Percentiles rank a stretch among this genome's conserved stretches.
Conservation (phyloP, 2,888 invertebrate species). For the Harmothoe impar region DNA sequence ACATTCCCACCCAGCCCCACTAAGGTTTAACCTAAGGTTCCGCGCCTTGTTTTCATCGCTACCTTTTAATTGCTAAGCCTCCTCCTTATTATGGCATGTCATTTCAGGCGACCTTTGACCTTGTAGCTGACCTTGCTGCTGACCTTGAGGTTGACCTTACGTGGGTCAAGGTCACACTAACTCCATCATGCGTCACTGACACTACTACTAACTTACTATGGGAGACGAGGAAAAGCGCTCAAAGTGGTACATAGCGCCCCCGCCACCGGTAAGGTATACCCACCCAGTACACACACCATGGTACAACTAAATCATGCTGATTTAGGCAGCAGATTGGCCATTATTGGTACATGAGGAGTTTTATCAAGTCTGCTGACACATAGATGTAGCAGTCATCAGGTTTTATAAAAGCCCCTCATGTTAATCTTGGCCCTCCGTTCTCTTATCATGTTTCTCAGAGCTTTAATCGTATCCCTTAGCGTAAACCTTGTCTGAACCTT, state of each 20-base stretch:
- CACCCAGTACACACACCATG: background rate
- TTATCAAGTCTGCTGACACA: too few relatives aligned
- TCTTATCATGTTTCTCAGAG: too few relatives aligned
- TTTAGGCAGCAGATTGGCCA: too few relatives aligned
- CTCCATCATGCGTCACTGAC: constrained; percentile 47
- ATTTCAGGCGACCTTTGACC: constrained; percentile 55
- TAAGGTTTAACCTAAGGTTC: too few relatives aligned
- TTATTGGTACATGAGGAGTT: too few relatives aligned
- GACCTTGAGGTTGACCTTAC: constrained; percentile 55
- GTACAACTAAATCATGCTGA: background rate
- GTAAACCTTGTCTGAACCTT: too few relatives aligned
- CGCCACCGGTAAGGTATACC: constrained; percentile 57
- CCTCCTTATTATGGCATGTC: constrained; percentile 54
- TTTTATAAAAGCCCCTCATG: background rate
- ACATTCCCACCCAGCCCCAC: too few relatives aligned
- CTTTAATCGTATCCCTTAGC: too few relatives aligned
- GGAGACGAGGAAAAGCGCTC: constrained; percentile 57
- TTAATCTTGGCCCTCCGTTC: too few relatives aligned
- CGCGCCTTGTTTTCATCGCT: background rate
- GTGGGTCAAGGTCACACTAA: constrained; percentile 52
- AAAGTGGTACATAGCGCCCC: constrained; percentile 61
- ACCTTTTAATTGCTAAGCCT: constrained; percentile 27
- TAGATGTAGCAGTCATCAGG: too few relatives aligned
- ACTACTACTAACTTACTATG: constrained; percentile 61
- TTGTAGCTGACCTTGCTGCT: constrained; percentile 53